These are phyloP conservation scores for Trichogramma dendrolimi DNA, from an alignment of 2,888 invertebrate genomes.

Conservation along the genomic window DNA sequence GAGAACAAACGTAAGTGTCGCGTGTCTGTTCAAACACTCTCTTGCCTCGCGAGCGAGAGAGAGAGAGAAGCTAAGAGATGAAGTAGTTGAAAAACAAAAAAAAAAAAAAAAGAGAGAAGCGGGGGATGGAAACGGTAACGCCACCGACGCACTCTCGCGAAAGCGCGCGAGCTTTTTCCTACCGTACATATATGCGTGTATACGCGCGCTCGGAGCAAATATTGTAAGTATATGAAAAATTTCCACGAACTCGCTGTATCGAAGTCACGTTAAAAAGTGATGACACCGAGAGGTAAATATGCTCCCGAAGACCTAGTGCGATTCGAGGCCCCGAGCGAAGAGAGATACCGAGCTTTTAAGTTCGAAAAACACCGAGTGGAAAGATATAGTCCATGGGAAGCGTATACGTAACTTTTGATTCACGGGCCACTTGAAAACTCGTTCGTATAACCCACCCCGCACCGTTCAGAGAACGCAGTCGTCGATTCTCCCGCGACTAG, in stretches of 20 bases:
- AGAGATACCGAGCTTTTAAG: no score
- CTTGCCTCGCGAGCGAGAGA: constrained; percentile 22
- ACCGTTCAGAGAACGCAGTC: no score
- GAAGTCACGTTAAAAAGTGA: background rate
- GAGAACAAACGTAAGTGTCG: constrained; percentile 46
- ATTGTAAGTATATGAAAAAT: background rate
- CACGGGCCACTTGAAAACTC: no score
- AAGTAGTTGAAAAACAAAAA: no score
- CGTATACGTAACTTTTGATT: no score
- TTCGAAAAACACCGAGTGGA: no score
- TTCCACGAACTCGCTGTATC: background rate
- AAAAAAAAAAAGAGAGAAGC: constrained; percentile 11
- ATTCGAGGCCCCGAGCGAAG: no score
- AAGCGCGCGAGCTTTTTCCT: background rate
- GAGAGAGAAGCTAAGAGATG: background rate
- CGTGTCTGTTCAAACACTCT: constrained; percentile 49
- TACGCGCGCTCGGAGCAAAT: background rate
- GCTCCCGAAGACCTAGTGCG: no score
- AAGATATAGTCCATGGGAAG: no score
- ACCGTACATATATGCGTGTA: background rate
- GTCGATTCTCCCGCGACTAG: no score
- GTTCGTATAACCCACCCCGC: no score
- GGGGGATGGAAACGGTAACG: constrained; percentile 1
- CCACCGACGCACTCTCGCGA: background rate
- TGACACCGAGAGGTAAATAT: no score